Conservation (phyloP, 2,888 invertebrate genomes). For the Boloria euphrosyne region DNA sequence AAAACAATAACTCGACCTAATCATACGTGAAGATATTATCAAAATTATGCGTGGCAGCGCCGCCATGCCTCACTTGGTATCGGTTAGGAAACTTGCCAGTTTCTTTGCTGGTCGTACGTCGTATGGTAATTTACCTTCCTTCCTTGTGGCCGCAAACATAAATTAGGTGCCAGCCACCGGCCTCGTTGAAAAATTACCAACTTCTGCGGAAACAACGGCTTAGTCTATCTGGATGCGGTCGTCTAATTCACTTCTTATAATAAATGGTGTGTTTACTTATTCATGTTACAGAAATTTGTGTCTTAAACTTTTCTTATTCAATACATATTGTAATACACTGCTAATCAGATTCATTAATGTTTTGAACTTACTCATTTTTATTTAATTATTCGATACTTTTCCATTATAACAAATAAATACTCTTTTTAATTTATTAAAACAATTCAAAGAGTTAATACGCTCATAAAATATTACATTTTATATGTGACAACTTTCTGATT, state of each 20-base stretch:
- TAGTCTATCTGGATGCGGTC: constrained; percentile 40
- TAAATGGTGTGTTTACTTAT: constrained; percentile 14
- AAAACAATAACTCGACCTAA: constrained; percentile 31
- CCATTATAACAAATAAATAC: too few relatives aligned
- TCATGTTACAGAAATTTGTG: neutral
- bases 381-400: too few relatives aligned
- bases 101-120: constrained; percentile 70
- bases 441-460: constrained; percentile 28
- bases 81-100: constrained; percentile 53
- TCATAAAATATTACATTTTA: constrained; percentile 34
- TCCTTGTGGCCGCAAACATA: constrained; percentile 68
- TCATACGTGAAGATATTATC: constrained; percentile 59
- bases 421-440: neutral
- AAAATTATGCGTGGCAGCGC: constrained; percentile 41
- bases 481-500: constrained; percentile 41
- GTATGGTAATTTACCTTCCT: constrained; percentile 79
- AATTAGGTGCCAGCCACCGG: constrained; percentile 72
- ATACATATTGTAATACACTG: neutral
- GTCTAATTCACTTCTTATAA: constrained; percentile 38
- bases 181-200: constrained; percentile 76
- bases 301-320: neutral
- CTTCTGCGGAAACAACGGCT: constrained; percentile 58
- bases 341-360: too few relatives aligned
- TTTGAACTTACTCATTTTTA: too few relatives aligned
- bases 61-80: constrained; percentile 45